Base-by-base conservation (phyloP, 2,113 vertebrate genomes). In the Chloropsis hardwickii region DNA sequence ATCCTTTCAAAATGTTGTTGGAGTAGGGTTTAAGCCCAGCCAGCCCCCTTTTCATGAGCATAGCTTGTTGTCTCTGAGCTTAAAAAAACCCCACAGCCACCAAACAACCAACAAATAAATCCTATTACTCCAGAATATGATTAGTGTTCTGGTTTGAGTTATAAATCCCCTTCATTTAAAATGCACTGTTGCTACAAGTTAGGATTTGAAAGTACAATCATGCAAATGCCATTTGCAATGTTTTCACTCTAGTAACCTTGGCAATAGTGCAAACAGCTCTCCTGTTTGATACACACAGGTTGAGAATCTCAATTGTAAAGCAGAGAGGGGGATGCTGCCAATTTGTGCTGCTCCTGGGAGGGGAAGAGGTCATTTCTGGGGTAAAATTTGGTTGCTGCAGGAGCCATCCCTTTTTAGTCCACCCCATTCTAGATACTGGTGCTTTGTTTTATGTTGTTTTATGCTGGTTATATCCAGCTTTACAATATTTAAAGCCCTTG, bases 151-250 rank as follows among this genome's bases (percentile, higher is more conserved):
- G 94, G 94, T 88, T 92, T 88, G 95, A 92, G 95, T 94, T 96
- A 97, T 94, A 96, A 97, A 97, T 96, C 92, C 92, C 82, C 90
- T 96, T 96, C 93, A 96, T 97, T 97, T 97, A 95, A 97, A 97
- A 97, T 97, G 93, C 96, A 95, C 94, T 94, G 94, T 95, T 96
- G 95, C 95, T 97, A 96, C 96, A 97, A 95, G 94, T 96, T 96
- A 78, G 88, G 96, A 97, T 96, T 96, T 97, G 95, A 93, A 96
- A 96, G 93, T 95, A 97, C 93, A 97, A 96, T 96, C 94, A 96
- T 95, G 94, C 94, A 97, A 96, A 96, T 97, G 92, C 88, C 90
- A 93, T 96, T 95, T 96, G 93, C 92, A 95, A 94, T 97, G 92
- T 96, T 97, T 97, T 97, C 96, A 95, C 92, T 95, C 90, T 88